Evolutionary conservation across 2,113 vertebrate genomes (phyloP).

Genomic region (Eleginops maclovinus): DNA sequence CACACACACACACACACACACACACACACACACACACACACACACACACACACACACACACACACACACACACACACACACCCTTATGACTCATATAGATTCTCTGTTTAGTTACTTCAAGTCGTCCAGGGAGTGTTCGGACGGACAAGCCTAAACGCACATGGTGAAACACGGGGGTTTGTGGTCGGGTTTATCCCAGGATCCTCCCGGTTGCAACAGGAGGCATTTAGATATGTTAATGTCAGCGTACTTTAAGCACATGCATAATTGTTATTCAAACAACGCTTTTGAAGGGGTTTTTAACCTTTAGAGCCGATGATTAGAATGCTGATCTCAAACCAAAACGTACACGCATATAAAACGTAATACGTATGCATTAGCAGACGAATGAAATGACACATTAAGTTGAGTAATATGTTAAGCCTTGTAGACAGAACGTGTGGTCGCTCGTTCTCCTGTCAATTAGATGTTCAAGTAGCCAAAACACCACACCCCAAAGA

Average conservation of each 20-base stretch:
- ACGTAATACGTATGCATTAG: not conserved
- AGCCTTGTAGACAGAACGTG: not conserved
- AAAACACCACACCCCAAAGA: no score
- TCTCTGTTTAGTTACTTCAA: conserved; percentile 58
- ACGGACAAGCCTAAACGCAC: conserved; percentile 40
- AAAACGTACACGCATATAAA: not conserved
- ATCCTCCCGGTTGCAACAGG: conserved; percentile 28
- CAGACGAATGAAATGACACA: not conserved
- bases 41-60: conserved; percentile 20
- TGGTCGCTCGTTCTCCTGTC: not conserved
- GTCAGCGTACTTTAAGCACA: conserved; percentile 5
- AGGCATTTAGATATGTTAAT: conserved; percentile 17
- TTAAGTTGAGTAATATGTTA: not conserved
- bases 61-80: conserved; percentile 33
- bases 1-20: conserved; percentile 11
- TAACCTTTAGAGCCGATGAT: not conserved
- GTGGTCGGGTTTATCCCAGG: conserved; percentile 32
- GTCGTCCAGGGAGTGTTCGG: conserved; percentile 29
- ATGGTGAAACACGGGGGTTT: conserved; percentile 41
- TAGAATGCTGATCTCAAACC: no score
- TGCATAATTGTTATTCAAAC: not conserved
- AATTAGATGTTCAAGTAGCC: no score
- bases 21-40: conserved; percentile 6
- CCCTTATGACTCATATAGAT: conserved; percentile 65
- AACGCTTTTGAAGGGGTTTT: not conserved